Conservation (phyloP, 2,797 vertebrate species). For the Silurus aristotelis region DNA sequence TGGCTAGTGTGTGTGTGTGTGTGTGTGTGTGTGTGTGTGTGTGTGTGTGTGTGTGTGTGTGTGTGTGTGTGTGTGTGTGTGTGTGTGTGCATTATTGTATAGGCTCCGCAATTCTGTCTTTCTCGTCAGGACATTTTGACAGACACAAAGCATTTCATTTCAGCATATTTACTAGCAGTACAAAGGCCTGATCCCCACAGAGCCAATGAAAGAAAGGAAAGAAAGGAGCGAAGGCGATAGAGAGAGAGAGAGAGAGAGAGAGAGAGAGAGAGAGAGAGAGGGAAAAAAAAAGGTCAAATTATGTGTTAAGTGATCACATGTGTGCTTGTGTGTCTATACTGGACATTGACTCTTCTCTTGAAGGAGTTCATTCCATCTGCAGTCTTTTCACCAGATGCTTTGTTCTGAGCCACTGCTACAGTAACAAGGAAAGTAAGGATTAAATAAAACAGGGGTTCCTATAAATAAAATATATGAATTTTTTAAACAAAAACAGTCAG, state of each 20-base stretch:
- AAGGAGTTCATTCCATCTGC: not conserved
- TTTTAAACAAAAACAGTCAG: not conserved
- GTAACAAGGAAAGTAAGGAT: not conserved
- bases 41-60: not conserved
- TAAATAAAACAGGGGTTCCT: not conserved
- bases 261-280: too few species aligned
- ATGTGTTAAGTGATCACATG: not conserved
- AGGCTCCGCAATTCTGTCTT: constrained; percentile 1
- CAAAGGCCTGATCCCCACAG: constrained; percentile 23
- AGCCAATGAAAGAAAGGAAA: not conserved
- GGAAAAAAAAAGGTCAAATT: not conserved
- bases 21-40: not conserved
- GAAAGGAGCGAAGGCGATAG: not conserved
- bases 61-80: too few species aligned
- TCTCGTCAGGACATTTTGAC: constrained; percentile 41
- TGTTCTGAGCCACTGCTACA: not conserved
- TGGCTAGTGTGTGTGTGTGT: not conserved
- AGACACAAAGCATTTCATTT: constrained; percentile 29
- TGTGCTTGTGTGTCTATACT: not conserved
- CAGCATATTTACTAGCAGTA: constrained; percentile 29
- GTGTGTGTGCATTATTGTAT: not conserved
- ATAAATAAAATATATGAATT: not conserved
- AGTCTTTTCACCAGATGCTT: not conserved
- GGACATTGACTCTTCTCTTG: not conserved
- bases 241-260: not conserved